Evolutionary conservation across 1,140 invertebrate genomes (phyloP), one percentile per base, ranked within the genome.

Genomic region (Acromyrmex echinatior): DNA sequence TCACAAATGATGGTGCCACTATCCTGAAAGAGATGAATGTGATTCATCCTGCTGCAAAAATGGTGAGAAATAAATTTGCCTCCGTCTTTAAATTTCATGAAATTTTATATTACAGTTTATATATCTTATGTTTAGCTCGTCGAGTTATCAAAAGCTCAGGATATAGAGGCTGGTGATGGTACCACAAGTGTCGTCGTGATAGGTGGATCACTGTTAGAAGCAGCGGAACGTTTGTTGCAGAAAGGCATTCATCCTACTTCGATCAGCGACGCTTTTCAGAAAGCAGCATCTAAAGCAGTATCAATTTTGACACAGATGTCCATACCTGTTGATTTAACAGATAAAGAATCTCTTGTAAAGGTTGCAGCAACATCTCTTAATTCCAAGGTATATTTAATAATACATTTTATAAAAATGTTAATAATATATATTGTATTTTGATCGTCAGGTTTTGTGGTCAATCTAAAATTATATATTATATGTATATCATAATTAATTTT

Each of bases 21-120:
- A 99, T 99, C 96, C 96, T 99, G 58, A 99, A 99, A 95, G 98
- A 99, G 96, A 99, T 99, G 98, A 99, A 99, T 96, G 99, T 99
- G 12, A 96, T 99, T 90, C 99, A 99, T 96, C 99, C 99, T 82
- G 99, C 99, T 91, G 99, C 99, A 60, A 99, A 99, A 97, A 99
- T 99, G 99, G 98, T 99, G 96, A 94, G 87, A 78, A 63, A 16
- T 65, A 31, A 74, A 81, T 74, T 18, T 56, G 0, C 39, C 25
- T 49, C 18, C 12, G 39, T 87, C 51, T 87, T 35, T 12, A 12
- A 78, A 73, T 66, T 66, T 68, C 21, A 31, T 89, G 56, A 45
- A 51, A 80, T 58, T 66, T 73, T 21, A 49, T 3, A 79, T 86
- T 84, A 68, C 56, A 5, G 39, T 56, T 51, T 63, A 65, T 86